Base-by-base conservation (phyloP, 2,113 vertebrate genomes). In the Spilogale gracilis region DNA sequence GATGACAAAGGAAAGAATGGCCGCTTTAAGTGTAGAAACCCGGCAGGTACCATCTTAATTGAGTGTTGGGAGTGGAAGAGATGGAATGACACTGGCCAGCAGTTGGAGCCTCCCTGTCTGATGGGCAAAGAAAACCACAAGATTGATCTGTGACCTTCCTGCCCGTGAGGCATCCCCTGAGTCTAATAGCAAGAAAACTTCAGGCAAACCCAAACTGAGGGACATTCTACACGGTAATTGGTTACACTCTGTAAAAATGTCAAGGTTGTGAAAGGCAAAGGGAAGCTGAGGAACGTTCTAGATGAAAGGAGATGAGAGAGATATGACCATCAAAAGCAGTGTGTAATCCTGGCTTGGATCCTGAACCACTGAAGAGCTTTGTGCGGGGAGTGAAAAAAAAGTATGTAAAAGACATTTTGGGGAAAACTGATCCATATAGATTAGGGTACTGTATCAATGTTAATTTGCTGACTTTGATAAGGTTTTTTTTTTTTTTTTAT, bases 181-280 rank as follows among this genome's bases (percentile, higher is more conserved):
- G 43, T 38, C 23, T n/a, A 6, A 18, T 43, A 32, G 67, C 3
- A 2, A 58, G 82, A 20, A 69, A 27, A 48, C 0, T 0, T 16
- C 10, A n/a, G 69, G 56, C 50, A 63, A 50, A 74, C 61, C 43
- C 71, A 79, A 69, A 38, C 4, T 0, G 1, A 76, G 78, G 56
- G 73, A 61, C 27, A 4, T 13, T 10, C 23, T 54, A 48, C 78
- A 60, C n/a, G 4, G 14, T 21, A 63, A 74, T 6, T 60, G 76
- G 63, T 23, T 79, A 52, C 2, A 5, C 14, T 14, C 48, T 74
- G 82, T 38, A 87, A 92, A 85, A 83, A 60, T n/a, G 52, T 32
- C 81, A 91, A 85, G 50, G 82, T 91, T 54, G 6, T 11, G 45
- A 48, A 89, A 79, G 82, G 38, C 45, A 83, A 56, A 54, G 54